These are phyloP conservation scores for Varanus komodoensis DNA, from an alignment of 2,113 vertebrate species.

Conservation along the genomic window DNA sequence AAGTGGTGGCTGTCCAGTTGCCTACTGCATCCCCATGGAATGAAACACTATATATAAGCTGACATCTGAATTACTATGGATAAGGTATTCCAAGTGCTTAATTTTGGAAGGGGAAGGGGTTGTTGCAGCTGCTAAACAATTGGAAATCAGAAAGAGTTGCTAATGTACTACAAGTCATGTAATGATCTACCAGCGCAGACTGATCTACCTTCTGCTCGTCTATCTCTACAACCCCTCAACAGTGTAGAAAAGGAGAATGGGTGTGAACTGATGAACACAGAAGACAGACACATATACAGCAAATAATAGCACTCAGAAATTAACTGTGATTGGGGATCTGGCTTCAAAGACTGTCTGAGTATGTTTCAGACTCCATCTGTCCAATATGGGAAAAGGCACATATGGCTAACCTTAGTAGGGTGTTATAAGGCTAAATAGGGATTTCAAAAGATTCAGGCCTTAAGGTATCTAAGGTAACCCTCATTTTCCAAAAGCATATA, in stretches of 20 bases:
- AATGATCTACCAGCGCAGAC: not conserved
- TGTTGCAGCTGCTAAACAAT: not conserved
- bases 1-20: not conserved
- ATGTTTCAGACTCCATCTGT: not conserved
- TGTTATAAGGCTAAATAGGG: not conserved
- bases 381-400: not conserved
- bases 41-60: not conserved
- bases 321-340: not conserved
- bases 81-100: not conserved
- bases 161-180: not conserved
- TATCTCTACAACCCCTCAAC: not conserved
- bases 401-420: conserved; percentile 8
- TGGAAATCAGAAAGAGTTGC: not conserved
- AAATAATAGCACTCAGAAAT: conserved; percentile 7
- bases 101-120: not conserved
- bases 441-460: conserved; percentile 8
- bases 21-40: not conserved
- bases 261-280: not conserved
- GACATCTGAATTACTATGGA: not conserved
- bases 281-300: not conserved
- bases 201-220: not conserved
- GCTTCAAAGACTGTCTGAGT: not conserved
- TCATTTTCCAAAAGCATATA: not conserved
- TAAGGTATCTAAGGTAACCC: not conserved
- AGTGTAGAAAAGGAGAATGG: not conserved